Evolutionary conservation across 2,113 vertebrate genomes (phyloP).

Genomic region (Loxodonta africana): DNA sequence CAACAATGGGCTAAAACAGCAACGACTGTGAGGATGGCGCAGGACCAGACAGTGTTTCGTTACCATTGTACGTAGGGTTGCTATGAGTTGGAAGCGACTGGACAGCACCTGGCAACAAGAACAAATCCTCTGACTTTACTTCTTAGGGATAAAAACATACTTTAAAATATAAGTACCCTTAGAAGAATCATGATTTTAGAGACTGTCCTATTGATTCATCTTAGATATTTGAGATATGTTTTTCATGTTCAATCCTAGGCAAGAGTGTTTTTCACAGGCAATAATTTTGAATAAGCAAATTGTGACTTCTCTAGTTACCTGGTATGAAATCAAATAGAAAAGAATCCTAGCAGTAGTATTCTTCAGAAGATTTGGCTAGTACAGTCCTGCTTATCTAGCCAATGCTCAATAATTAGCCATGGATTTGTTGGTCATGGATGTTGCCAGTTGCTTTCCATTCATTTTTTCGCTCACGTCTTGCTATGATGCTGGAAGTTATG

Average conservation of each 20-base stretch:
- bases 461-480: not conserved
- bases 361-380: not conserved
- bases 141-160: not conserved
- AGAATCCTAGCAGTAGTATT: not conserved
- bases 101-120: too few relatives aligned
- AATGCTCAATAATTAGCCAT: not conserved
- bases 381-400: not conserved
- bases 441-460: not conserved
- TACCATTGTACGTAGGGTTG: too few relatives aligned
- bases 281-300: not conserved
- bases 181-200: conserved; percentile 42
- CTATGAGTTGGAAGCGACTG: too few relatives aligned
- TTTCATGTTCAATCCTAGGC: not conserved
- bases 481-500: not conserved
- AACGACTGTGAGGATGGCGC: too few relatives aligned
- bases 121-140: not conserved
- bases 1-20: too few relatives aligned
- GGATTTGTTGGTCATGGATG: not conserved
- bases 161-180: not conserved
- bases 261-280: not conserved
- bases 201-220: not conserved
- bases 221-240: not conserved
- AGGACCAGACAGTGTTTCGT: too few relatives aligned
- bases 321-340: not conserved
- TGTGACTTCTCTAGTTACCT: not conserved